Percentiles rank a stretch among this genome's conserved stretches.
Evolutionary conservation across 2,113 vertebrate species (phyloP).

Genomic region (Hoplias malabaricus): DNA sequence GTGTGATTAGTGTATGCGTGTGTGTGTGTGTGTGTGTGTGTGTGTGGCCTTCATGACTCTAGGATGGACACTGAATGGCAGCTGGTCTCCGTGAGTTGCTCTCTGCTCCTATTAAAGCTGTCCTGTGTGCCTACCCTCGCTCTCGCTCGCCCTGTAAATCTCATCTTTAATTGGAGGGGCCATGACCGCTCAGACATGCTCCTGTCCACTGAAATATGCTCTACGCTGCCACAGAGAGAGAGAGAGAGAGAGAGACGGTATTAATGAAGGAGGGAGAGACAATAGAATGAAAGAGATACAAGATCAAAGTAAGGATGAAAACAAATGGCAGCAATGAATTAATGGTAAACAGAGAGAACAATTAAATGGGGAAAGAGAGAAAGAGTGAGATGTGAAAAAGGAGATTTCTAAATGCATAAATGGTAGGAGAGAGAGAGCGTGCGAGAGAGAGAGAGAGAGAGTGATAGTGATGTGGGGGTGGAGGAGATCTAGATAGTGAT

Average conservation of each 20-base stretch:
- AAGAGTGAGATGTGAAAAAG: no score
- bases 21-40: constrained; percentile 18
- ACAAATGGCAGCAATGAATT: neutral
- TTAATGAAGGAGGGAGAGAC: neutral
- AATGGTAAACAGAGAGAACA: constrained; percentile 41
- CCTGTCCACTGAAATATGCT: constrained; percentile 48
- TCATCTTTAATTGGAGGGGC: constrained; percentile 74
- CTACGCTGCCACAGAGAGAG: neutral
- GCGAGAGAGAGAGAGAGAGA: neutral
- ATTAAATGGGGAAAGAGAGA: neutral
- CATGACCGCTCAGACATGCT: constrained; percentile 58
- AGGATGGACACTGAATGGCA: constrained; percentile 14
- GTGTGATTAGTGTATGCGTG: neutral
- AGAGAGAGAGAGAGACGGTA: neutral
- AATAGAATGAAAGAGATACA: neutral
- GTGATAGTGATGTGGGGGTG: constrained; percentile 33
- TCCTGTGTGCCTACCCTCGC: constrained; percentile 69
- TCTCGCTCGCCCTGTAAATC: constrained; percentile 73
- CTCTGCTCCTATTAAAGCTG: constrained; percentile 69
- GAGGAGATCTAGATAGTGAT: constrained; percentile 18
- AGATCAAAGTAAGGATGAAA: neutral
- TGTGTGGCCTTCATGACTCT: neutral
- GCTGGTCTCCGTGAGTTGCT: constrained; percentile 14
- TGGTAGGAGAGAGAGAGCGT: neutral
- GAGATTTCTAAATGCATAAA: no score